Base-by-base conservation (phyloP, 2,888 invertebrate genomes). In the Parascotia fuliginaria region DNA sequence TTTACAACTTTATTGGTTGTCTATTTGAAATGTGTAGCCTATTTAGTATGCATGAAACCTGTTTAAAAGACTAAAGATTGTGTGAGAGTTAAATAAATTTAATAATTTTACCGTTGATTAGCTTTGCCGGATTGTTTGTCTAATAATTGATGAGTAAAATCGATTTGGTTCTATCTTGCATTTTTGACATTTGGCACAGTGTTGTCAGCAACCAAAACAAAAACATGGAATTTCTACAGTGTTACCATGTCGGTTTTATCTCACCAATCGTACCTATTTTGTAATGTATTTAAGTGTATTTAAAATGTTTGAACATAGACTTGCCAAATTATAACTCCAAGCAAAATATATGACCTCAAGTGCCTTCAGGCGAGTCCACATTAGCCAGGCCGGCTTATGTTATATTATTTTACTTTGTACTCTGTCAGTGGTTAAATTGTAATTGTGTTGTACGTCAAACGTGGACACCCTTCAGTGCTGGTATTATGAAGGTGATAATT, bases 401-500 rank as follows among this genome's bases (percentile, higher is more conserved):
- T 73, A 54, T 68, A 62, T 61, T 70, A 60, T 55, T 70, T 64
- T 60, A 59, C 53, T 61, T 60, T 73, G 56, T 74, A 73, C 55
- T 65, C 60, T 79, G 80, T 85, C 81, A 75, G 75, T 81, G 74
- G 65, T 70, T 75, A 70, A 75, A 76, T 87, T 85, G 74, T 82
- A 81, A 81, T 86, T 88, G 89, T 89, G 89, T 89, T 89, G 81
- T 84, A 87, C 90, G 90, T 90, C 70, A 82, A 87, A 89, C 90
- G 90, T 90, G 82, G 85, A 90, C 89, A 91, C 89, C 87, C 84
- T 85, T 84, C 89, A 86, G 75, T 82, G 81, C 84, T 87, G 86
- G 81, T 83, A 78, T 81, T 83, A 82, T 81, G 88, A 87, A 85
- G 85, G 91, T 89, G 89, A 90, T 90, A 87, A 89, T 86, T 89